Conservation (phyloP, 2,113 vertebrate genomes). For the Cyprichromis sp. region DNA sequence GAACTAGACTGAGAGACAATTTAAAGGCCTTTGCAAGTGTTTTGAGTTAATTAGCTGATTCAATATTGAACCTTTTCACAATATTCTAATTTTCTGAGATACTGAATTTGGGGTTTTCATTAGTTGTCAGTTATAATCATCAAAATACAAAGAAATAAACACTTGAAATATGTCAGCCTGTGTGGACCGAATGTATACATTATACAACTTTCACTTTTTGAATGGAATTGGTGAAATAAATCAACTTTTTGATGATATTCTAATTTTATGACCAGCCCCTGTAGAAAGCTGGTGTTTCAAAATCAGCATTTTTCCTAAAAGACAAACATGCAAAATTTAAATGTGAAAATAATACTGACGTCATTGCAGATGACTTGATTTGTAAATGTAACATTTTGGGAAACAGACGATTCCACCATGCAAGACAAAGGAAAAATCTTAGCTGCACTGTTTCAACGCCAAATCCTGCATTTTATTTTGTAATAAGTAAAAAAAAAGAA, state of each 20-base stretch:
- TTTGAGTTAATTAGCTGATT: neutral
- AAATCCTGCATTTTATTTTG: conserved; percentile 14
- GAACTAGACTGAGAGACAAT: neutral
- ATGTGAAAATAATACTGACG: neutral
- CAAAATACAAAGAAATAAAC: neutral
- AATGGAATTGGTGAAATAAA: neutral
- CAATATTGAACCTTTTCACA: neutral
- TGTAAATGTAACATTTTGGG: neutral
- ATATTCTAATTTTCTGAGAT: neutral
- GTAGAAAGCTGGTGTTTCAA: neutral
- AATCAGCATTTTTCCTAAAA: neutral
- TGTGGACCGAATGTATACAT: neutral
- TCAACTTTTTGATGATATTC: neutral
- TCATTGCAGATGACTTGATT: neutral
- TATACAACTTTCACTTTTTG: neutral
- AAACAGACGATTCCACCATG: neutral
- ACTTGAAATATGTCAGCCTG: neutral
- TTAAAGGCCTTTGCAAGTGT: neutral
- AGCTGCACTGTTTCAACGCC: neutral
- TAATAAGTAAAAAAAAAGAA: conserved; percentile 1
- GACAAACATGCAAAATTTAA: neutral
- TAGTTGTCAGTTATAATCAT: neutral
- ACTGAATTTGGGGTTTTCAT: neutral
- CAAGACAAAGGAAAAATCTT: neutral
- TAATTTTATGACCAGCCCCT: rapidly evolving